A percentile compares a stretch with the other conserved stretches of the same genome.
Conservation (phyloP, 2,888 invertebrate species). For the Drosophila conformis region DNA sequence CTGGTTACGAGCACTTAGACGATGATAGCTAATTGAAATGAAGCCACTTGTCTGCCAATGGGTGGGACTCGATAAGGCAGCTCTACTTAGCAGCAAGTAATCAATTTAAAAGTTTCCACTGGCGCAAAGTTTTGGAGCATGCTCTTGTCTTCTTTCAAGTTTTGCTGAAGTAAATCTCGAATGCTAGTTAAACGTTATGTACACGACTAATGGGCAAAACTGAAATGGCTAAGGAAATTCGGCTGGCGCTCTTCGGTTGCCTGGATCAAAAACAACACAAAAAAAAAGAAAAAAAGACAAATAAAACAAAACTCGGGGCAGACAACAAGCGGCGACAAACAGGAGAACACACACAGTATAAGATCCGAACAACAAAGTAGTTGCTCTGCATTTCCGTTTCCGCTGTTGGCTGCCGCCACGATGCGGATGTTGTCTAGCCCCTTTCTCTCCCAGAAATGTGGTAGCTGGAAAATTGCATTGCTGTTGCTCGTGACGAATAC, state of each 20-base stretch:
- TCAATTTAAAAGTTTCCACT: conserved; percentile 72
- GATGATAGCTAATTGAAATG: conserved; percentile 66
- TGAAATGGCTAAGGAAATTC: conserved; percentile 59
- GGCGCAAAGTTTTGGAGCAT: conserved; percentile 56
- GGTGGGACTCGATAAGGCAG: conserved; percentile 9
- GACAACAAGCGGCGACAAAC: conserved; percentile 37
- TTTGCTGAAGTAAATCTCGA: conserved; percentile 60
- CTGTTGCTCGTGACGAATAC: conserved; percentile 38
- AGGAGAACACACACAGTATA: conserved; percentile 9
- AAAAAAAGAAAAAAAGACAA: conserved; percentile 24
- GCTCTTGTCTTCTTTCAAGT: conserved; percentile 60
- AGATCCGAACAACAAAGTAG: conserved; percentile 51
- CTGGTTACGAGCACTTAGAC: conserved; percentile 13
- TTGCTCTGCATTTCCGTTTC: conserved; percentile 78
- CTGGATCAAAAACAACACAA: background rate
- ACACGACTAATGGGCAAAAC: conserved; percentile 69
- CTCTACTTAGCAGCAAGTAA: conserved; percentile 48
- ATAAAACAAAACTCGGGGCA: conserved; percentile 29
- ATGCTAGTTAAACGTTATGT: conserved; percentile 62
- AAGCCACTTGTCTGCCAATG: conserved; percentile 50
- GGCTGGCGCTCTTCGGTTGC: conserved; percentile 22
- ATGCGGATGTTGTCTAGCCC: conserved; percentile 21
- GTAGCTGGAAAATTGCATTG: conserved; percentile 48
- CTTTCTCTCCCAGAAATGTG: conserved; percentile 6
- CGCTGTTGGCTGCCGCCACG: conserved; percentile 42